Evolutionary conservation across 2,888 invertebrate species (phyloP), one percentile per base, ranked within the genome.

Genomic region (Eilema sororculum): DNA sequence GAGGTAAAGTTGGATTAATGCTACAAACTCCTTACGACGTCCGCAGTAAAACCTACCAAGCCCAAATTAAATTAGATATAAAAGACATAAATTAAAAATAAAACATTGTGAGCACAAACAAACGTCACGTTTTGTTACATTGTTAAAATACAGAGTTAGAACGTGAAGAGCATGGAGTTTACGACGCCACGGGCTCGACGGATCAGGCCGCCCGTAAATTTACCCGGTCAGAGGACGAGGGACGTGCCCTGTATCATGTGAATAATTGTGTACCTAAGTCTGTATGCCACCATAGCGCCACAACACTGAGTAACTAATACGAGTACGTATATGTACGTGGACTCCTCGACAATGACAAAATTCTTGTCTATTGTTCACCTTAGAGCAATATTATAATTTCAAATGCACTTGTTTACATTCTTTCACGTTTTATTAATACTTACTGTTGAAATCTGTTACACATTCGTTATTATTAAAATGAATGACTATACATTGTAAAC

Each of bases 201-300:
- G 83, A 83, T 78, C 76, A 82, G 79, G 73, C 76, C 75, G 75
- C 71, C 85, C 84, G 82, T 89, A 89, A 87, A 87, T 89, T 83
- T 80, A 74, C 71, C 77, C 77, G 78, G 78, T 75, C 78, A 74
- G 76, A 75, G 76, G 77, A 75, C 80, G 71, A 75, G 73, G 74
- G 74, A 84, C 86, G 83, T 84, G 81, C 77, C 72, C 71, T 78
- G 69, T 78, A 70, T 73, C 69, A 68, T 78, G 79, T 79, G 78
- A 80, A 81, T 83, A 83, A 84, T 81, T 83, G 75, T 77, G 73
- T 81, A 73, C 69, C 68, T 70, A 57, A 63, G 66, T 62, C 73
- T 74, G 67, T 65, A 75, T 73, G 72, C 64, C 24, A 56, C 20
- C 46, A 41, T 62, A 52, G 57, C 41, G 16, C 58, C 41, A 46